Conservation (phyloP, 2,888 invertebrate genomes). For the Clusia tigrina region DNA sequence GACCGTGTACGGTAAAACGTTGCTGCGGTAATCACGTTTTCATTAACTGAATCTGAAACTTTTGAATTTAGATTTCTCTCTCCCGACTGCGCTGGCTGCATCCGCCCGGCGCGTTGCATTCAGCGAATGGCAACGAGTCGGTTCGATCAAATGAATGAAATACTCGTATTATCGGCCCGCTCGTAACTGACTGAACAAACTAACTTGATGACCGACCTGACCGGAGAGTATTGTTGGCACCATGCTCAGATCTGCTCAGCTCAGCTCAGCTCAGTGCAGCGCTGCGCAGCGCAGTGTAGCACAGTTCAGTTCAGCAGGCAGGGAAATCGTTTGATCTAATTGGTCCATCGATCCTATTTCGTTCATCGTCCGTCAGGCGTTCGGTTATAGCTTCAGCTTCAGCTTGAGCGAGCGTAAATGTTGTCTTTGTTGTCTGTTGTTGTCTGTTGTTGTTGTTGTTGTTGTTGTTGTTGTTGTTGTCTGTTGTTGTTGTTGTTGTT, state of each 20-base stretch:
- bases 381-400: neutral
- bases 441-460: constrained; percentile 1
- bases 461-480: no score
- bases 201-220: constrained; percentile 54
- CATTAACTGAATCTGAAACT: constrained; percentile 18
- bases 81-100: no score
- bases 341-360: constrained; percentile 53
- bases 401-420: no score
- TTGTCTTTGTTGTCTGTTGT: neutral
- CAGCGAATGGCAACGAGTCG: constrained; percentile 43
- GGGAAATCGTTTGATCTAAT: constrained; percentile 56
- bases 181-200: constrained; percentile 50
- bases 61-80: constrained; percentile 44
- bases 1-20: constrained; percentile 28
- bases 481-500: neutral
- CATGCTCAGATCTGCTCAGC: neutral
- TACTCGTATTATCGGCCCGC: constrained; percentile 54
- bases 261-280: neutral
- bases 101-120: constrained; percentile 27
- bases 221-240: constrained; percentile 47
- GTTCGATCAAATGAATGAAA: constrained; percentile 59
- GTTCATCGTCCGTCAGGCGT: constrained; percentile 29
- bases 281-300: neutral
- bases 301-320: constrained; percentile 23
- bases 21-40: constrained; percentile 46